Evolutionary conservation across 2,797 vertebrate genomes (phyloP), one percentile per base, ranked within the genome.

Genomic region (Naso thynnoides): DNA sequence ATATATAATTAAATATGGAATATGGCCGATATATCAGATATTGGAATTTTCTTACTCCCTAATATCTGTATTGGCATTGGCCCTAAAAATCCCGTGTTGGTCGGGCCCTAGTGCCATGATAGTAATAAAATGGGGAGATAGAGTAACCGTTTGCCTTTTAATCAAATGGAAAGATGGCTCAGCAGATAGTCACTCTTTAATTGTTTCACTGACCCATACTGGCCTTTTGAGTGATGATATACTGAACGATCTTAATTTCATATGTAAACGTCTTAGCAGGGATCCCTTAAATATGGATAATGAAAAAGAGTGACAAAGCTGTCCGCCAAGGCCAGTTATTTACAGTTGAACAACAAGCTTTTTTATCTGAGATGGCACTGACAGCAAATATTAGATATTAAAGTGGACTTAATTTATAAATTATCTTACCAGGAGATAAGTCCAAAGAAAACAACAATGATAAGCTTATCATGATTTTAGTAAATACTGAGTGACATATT

Each of bases 101-200:
- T n/a, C n/a, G n/a, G n/a, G n/a, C n/a, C n/a, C n/a, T n/a, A n/a
- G n/a, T n/a, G 39, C 36, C 8, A 21, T 24, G 23, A 36, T 44
- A 52, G 58, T 39, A 21, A 50, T 59, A 8, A 62, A 56, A 15
- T 54, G 6, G 33, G 15, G 18, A 27, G 27, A 39, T 65, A 58
- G 60, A 23, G 47, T 10, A n/a, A 38, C 18, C 5, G n/a, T 57
- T 23, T 15, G 1, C 31, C 9, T 70, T 70, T 49, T 19, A 66
- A 56, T 63, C 49, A 39, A 48, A 10, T 33, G 0, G 60, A 47
- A 31, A 21, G 5, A 79, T 49, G 5, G 15, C 6, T 8, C 21
- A 31, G 8, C 4, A 38, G 66, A 52, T 26, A 36, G 39, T 50
- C 19, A 27, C 61, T 62, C 27, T 68, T 45, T 68, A 15, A 45